Base-by-base conservation (phyloP, 2,888 invertebrate species). In the Polietes domitor region DNA sequence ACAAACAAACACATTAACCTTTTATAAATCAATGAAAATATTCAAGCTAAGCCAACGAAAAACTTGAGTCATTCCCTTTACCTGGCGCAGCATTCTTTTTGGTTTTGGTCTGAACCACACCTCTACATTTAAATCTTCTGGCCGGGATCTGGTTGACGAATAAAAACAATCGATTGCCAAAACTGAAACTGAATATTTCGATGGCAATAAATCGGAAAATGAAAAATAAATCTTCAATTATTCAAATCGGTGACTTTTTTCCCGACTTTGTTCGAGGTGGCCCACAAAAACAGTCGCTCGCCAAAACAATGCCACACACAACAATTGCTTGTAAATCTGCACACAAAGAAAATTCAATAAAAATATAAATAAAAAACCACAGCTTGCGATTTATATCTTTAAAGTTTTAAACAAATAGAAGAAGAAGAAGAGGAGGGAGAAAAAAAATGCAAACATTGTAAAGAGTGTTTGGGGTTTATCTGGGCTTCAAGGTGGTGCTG, bases 201-300 rank as follows among this genome's bases (percentile, higher is more conserved):
- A 0, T 15, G 43, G 24, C 68, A 41, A 68, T 43, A 68, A 68
- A 68, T 68, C 37, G 19, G 43, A 68, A 68, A 68, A 68, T 68
- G 43, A 24, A 68, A 68, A 41, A 43, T 43, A 68, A 68, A 68
- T 68, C 68, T 68, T 68, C 43, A 68, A 68, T 68, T 68, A 68
- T 68, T 68, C 68, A 68, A 68, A 43, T 68, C 43, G 1, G 1
- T 37, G 37, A 12, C 4, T 37, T 37, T 37, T 9, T 37, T 37
- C 12, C 4, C 10, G 37, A n/a, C 12, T 37, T 37, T 58, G 15
- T 58, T n/a, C n/a, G n/a, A n/a, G 15, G 10, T 68, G 68, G 68
- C 37, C 68, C 43, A 68, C 68, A 68, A 68, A 43, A 68, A 43
- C 68, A 41, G 41, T 41, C 68, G 24, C 21, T 21, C 9, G 21